These are phyloP conservation scores for Leptopilina clavipes DNA, from an alignment of 1,140 invertebrate genomes.

Conservation along the genomic window DNA sequence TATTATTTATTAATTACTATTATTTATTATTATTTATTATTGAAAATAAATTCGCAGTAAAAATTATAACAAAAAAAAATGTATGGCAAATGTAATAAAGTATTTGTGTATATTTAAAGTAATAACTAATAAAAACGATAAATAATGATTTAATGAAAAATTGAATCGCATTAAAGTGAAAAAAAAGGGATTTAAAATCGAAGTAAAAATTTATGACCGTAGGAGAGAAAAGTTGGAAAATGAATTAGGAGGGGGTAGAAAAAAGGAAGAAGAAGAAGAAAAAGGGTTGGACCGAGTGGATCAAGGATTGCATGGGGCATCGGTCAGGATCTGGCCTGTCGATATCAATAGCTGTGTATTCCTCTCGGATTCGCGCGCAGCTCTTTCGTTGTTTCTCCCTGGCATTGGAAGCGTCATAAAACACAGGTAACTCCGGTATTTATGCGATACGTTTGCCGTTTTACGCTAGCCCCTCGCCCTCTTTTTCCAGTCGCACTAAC, in stretches of 20 bases:
- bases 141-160: too few relatives aligned
- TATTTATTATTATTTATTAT: too few relatives aligned
- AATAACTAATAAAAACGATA: too few relatives aligned
- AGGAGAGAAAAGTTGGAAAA: neutral
- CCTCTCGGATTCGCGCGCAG: conserved; percentile 45
- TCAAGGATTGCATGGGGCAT: conserved; percentile 61
- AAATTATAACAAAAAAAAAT: too few relatives aligned
- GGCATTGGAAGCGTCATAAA: conserved; percentile 66
- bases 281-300: neutral
- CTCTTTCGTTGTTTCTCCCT: conserved; percentile 52
- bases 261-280: conserved; percentile 34
- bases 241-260: neutral
- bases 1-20: too few relatives aligned
- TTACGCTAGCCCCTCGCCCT: conserved; percentile 21
- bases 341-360: conserved; percentile 60
- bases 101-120: too few relatives aligned
- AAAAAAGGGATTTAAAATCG: neutral
- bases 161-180: too few relatives aligned
- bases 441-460: conserved; percentile 62
- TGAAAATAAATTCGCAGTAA: too few relatives aligned
- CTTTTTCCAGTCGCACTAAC: conserved; percentile 20
- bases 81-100: too few relatives aligned
- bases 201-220: neutral
- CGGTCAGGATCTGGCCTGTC: conserved; percentile 72
- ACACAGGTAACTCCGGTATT: conserved; percentile 74